Base-by-base conservation (phyloP, 2,113 vertebrate genomes). In the Anolis carolinensis region DNA sequence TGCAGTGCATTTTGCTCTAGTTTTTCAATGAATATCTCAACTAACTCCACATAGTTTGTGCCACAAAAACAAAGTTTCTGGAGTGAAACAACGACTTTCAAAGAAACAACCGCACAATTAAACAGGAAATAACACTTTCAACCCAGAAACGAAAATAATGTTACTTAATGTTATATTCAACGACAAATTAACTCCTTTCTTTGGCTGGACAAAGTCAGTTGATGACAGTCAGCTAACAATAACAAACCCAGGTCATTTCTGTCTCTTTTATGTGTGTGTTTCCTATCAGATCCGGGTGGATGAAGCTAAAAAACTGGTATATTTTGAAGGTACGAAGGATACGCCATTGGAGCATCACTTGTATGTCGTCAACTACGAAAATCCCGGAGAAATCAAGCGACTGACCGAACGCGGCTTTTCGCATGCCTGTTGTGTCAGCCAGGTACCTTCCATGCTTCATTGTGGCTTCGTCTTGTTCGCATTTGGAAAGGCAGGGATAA, bases 281-380 rank as follows among this genome's bases (percentile, higher is more conserved):
- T 0, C 89, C 90, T 94, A 82, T 25, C 94, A 97, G 97, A 97
- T 97, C 90, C 96, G 95, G 55, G 96, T 97, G 70, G 97, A 97
- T 89, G 96, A 97, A 93, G 94, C 93, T 73, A 96, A 96, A 86
- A 96, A 95, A 5, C 89, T 97, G 92, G 95, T 97, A 65, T 97
- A 97, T 89, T 97, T 97, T 71, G 96, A 97, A 95, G 97, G 96
- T 90, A 97, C 97, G 23, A 97, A 96, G 88, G 97, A 97, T 84
- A 96, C 97, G 0, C 96, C 97, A 75, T 92, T 97, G 84, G 97
- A 97, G 73, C 97, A 97, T 87, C 97, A 97, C 90, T 83, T 97
- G 84, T 97, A 97, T 0, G 96, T 97, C 36, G 96, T 94, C 79
- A 97, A 74, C 92, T 97, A 97, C 0, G 88, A 95, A 89, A 96